Evolutionary conservation across 2,888 invertebrate species (phyloP).

Genomic region (Caradrina kadenii): DNA sequence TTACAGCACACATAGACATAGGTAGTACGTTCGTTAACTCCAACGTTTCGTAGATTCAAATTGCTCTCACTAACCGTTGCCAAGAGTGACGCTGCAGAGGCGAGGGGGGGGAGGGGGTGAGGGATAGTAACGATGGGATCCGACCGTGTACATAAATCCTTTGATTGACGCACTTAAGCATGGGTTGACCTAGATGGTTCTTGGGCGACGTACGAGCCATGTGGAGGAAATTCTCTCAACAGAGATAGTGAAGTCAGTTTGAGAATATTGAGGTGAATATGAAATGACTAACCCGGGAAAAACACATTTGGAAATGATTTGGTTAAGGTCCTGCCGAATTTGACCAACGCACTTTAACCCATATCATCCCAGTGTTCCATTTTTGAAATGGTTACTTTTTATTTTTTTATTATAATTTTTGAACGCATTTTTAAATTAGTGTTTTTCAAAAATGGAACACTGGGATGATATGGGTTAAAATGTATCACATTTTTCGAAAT

Average conservation of each 20-base stretch:
- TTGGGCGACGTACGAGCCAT: slow-evolving; percentile 23
- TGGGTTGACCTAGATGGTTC: slow-evolving; percentile 58
- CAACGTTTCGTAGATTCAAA: neutral
- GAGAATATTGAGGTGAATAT: neutral
- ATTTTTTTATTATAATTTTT: too few species aligned
- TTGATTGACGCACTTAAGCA: slow-evolving; percentile 64
- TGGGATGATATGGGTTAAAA: too few species aligned
- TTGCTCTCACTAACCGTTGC: neutral
- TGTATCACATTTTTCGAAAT: too few species aligned
- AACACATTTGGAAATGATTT: too few species aligned
- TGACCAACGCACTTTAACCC: too few species aligned
- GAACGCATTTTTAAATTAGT: too few species aligned
- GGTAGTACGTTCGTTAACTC: neutral
- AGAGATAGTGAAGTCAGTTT: neutral
- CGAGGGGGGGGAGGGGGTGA: neutral
- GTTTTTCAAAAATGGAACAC: too few species aligned
- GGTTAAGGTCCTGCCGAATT: too few species aligned
- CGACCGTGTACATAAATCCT: slow-evolving; percentile 55
- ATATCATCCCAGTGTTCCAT: too few species aligned
- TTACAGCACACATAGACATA: too few species aligned
- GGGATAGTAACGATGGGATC: slow-evolving; percentile 41
- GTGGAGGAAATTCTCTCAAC: neutral
- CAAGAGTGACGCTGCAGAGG: slow-evolving; percentile 19
- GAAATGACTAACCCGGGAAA: too few species aligned
- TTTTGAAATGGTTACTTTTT: too few species aligned